Percentiles rank a stretch among this genome's conserved stretches.
Conservation (phyloP, 1,140 invertebrate species). For the Nomia melanderi region DNA sequence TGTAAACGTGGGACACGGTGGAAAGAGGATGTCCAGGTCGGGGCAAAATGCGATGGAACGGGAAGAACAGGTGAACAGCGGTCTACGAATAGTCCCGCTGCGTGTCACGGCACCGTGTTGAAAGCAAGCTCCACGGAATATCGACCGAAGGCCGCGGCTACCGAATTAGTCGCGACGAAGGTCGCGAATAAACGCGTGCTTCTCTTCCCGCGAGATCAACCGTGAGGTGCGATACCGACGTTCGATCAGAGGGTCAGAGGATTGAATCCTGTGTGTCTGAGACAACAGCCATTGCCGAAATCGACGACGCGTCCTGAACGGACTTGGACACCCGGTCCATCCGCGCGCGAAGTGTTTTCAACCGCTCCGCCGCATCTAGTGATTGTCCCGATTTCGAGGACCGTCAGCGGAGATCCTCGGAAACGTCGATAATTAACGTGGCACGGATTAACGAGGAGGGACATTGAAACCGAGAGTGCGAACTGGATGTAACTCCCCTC, state of each 20-base stretch:
- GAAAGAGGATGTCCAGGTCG: neutral
- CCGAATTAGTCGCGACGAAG: conserved; percentile 49
- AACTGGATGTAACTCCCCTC: conserved; percentile 36
- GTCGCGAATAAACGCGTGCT: conserved; percentile 33
- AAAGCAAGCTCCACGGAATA: conserved; percentile 32
- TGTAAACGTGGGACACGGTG: neutral
- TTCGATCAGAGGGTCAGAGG: too few species aligned
- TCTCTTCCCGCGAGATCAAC: neutral
- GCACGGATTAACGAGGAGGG: conserved; percentile 28
- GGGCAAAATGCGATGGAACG: conserved; percentile 17
- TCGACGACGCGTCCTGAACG: too few species aligned
- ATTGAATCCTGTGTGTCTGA: too few species aligned
- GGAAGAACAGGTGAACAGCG: conserved; percentile 3
- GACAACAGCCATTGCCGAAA: too few species aligned
- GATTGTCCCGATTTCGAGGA: too few species aligned
- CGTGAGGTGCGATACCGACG: too few species aligned
- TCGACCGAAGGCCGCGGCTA: conserved; percentile 46
- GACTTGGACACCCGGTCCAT: too few species aligned
- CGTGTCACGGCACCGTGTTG: conserved; percentile 28
- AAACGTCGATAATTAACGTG: neutral
- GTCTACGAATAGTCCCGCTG: conserved; percentile 16
- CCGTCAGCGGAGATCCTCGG: neutral
- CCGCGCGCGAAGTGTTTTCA: neutral
- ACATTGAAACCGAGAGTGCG: conserved; percentile 54
- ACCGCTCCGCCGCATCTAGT: too few species aligned